Base-by-base conservation (phyloP, 1,140 invertebrate genomes). In the Apis dorsata region DNA sequence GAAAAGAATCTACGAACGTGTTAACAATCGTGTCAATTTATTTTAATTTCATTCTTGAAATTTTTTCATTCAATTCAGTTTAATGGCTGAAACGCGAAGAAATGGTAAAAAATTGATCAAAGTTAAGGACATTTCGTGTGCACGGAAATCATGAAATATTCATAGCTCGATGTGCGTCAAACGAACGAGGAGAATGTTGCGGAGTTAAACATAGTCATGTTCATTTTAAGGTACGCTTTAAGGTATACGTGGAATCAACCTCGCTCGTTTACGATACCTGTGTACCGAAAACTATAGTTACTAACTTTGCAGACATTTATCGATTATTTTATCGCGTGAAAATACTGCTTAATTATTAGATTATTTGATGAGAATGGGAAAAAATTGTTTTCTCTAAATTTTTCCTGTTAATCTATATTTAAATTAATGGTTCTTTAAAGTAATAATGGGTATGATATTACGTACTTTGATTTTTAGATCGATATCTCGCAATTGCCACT, bases 61-160 rank as follows among this genome's bases (percentile, higher is more conserved):
- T 28, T 34, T 60, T 66, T 19, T 9, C 28, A 15, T 66, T 12
- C 28, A 3, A 66, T 66, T 24, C 8, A 66, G 13, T 17, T 34
- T 66, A 21, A 17, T 34, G 15, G 11, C 17, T 12, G 15, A 17
- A 34, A 66, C 21, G 8, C 63, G 5, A 44, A 44, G 34, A 44
- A 44, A 44, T 44, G 34, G 17, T 66, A 34, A 28, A n/a, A 66
- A 66, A 66, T 28, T 66, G 63, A 66, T 34, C 17, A 66, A 66
- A 34, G 63, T 66, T 66, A 34, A 66, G 63, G 63, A 66, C 63
- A 34, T 44, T 34, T 34, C 63, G 63, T 12, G 63, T 10, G 63
- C 63, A 17, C 8, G n/a, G 60, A 19, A 34, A 66, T 34, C 63
- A 66, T 66, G 63, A 66, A 66, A 66, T 34, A 66, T 66, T 66